Base-by-base conservation (phyloP, 2,113 vertebrate species). In the Misgurnus mizolepis region DNA sequence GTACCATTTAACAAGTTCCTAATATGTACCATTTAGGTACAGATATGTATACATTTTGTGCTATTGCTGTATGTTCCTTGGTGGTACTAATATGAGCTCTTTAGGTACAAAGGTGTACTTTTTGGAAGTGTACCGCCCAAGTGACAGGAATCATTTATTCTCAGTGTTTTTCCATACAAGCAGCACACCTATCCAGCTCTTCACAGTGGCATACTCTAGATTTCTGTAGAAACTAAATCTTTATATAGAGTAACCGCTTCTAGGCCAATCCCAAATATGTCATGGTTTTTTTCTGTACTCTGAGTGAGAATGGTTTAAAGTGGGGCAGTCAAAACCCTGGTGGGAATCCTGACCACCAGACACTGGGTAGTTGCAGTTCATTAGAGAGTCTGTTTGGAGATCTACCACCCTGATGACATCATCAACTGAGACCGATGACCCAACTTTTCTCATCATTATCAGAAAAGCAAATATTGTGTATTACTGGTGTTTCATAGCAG, bases 261-360 rank as follows among this genome's bases (percentile, higher is more conserved):
- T 85, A 85, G 83, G 83, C 74, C 83, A 79, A 43, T 81, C 75
- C 75, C 83, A 84, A 75, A 75, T 14, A 65, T 68, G 72, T 75
- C 72, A 75, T 47, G 12, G 45, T 22, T 58, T 47, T 70, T 76
- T 78, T 75, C 58, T 55, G 45, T 17, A 34, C 49, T 41, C 14
- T 1, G 53, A 11, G 6, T 68, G 64, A 67, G 45, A 61, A 4
- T 17, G 22, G 34, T 1, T 72, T 56, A 78, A 85, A 82, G 66
- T 85, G 76, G 83, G 83, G 34, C 83, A 79, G 58, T 60, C 18
- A 67, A 4, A 71, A 67, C 27, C 58, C 71, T 27, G 14, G 6
- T 34, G 56, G 68, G 64, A 60, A 18, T 72, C 69, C 50, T 58
- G 17, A 49, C 69, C 50, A 5, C 50, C 12, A 7, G 22, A 69